Evolutionary conservation across 2,888 invertebrate genomes (phyloP).

Genomic region (Drosophila atroscutellata): DNA sequence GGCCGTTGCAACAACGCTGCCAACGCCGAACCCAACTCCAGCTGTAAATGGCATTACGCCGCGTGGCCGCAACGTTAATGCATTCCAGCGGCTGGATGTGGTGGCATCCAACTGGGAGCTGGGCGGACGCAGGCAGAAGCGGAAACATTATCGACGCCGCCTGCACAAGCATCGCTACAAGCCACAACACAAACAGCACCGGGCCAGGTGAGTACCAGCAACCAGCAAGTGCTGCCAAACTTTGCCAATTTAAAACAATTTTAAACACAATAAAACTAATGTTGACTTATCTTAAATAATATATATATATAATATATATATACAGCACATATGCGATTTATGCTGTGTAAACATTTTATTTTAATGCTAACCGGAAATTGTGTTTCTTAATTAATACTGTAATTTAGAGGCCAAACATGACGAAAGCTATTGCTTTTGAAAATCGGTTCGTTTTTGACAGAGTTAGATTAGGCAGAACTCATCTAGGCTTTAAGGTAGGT

Average conservation of each 20-base stretch:
- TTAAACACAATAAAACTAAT: not conserved
- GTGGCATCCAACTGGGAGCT: conserved; percentile 1
- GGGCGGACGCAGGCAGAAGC: conserved; percentile 58
- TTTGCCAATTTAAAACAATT: conserved; percentile 1
- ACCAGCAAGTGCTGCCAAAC: not conserved
- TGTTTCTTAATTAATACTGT: not conserved
- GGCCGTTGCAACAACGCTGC: conserved; percentile 3
- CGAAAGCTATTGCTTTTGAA: not conserved
- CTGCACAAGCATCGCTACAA: conserved; percentile 71
- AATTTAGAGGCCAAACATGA: not conserved
- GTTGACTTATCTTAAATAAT: not conserved
- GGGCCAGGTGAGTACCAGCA: conserved; percentile 64
- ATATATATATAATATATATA: not conserved
- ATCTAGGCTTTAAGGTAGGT: not conserved
- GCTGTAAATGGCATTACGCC: conserved; percentile 27
- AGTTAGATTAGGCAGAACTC: not conserved
- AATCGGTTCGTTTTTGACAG: not conserved
- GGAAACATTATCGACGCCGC: conserved; percentile 73
- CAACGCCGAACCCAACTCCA: conserved; percentile 11
- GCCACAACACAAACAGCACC: conserved; percentile 45
- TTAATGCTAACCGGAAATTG: not conserved
- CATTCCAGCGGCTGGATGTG: conserved; percentile 10
- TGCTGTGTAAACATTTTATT: not conserved
- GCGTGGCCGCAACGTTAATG: conserved; percentile 30
- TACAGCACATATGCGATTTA: not conserved